Conservation (phyloP, 53 echinoderm and acorn worm species). For the Mesocentrotus franciscanus region DNA sequence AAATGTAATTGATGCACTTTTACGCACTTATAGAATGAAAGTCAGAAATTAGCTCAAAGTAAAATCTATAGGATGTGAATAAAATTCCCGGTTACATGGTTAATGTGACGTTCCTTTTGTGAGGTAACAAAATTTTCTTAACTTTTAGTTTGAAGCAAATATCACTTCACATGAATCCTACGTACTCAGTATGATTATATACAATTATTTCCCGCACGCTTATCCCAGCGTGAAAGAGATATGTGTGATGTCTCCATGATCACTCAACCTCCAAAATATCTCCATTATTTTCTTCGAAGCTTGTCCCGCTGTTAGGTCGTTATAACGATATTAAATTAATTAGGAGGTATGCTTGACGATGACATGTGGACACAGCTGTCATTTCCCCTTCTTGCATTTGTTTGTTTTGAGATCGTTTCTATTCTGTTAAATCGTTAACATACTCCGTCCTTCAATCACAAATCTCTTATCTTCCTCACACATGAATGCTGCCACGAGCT, state of each 20-base stretch:
- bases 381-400: not conserved
- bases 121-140: too few species aligned
- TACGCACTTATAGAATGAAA: too few species aligned
- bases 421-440: not conserved
- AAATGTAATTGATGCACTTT: too few species aligned
- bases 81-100: too few species aligned
- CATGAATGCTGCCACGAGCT: too few species aligned
- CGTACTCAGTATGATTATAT: not conserved
- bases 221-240: conserved; percentile 1
- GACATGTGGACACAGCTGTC: not conserved
- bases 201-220: not conserved
- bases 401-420: not conserved
- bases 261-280: not conserved
- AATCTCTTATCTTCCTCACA: too few species aligned
- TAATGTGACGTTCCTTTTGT: too few species aligned
- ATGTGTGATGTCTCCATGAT: not conserved
- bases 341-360: not conserved
- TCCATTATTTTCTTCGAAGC: not conserved
- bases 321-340: not conserved
- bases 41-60: too few species aligned
- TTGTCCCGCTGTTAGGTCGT: not conserved
- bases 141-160: not conserved
- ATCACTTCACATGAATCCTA: not conserved
- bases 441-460: not conserved
- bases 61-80: too few species aligned